A percentile compares a stretch with the other conserved stretches of the same genome.
phyloP scores from a whole-genome alignment of 2,888 invertebrate species.

The Drosophila pegasa region DNA sequence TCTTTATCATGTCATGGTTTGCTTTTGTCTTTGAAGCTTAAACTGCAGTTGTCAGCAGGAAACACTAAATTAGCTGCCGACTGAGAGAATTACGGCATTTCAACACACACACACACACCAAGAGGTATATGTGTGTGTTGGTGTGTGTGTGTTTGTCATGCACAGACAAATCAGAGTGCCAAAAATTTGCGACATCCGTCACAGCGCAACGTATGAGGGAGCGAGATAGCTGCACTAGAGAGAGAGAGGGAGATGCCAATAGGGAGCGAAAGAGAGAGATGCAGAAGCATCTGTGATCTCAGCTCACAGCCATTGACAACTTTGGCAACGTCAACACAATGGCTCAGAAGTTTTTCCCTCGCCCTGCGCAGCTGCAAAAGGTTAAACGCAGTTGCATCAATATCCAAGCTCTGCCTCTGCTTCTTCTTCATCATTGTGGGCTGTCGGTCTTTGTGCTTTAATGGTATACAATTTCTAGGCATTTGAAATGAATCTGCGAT shows the following conservation, averaged over 20 bases:
- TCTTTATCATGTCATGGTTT: slow-evolving; percentile 53
- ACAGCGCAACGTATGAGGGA: slow-evolving; percentile 7
- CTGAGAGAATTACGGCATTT: slow-evolving; percentile 72
- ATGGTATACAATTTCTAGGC: slow-evolving; percentile 50
- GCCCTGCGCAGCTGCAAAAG: slow-evolving; percentile 33
- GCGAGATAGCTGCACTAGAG: not conserved
- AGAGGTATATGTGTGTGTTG: slow-evolving; percentile 6
- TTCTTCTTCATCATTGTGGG: slow-evolving; percentile 13
- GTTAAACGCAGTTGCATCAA: slow-evolving; percentile 19
- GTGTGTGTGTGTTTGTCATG: slow-evolving; percentile 41
- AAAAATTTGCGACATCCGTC: slow-evolving; percentile 78
- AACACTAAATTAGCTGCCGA: slow-evolving; percentile 80
- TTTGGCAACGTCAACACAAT: slow-evolving; percentile 58
- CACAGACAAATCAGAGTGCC: slow-evolving; percentile 68
- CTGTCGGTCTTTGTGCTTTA: slow-evolving; percentile 44
- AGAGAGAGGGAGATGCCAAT: not conserved
- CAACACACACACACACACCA: slow-evolving; percentile 35
- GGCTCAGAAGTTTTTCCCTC: slow-evolving; percentile 9
- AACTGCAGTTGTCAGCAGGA: slow-evolving; percentile 80
- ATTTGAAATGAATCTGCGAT: slow-evolving; percentile 57
- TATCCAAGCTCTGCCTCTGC: slow-evolving; percentile 8
- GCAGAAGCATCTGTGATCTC: slow-evolving; percentile 25
- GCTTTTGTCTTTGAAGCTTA: slow-evolving; percentile 64
- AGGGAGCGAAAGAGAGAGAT: not conserved
- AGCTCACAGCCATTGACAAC: slow-evolving; percentile 32